Evolutionary conservation across 1,140 invertebrate species (phyloP).

Genomic region (Drosophila paulistorum): DNA sequence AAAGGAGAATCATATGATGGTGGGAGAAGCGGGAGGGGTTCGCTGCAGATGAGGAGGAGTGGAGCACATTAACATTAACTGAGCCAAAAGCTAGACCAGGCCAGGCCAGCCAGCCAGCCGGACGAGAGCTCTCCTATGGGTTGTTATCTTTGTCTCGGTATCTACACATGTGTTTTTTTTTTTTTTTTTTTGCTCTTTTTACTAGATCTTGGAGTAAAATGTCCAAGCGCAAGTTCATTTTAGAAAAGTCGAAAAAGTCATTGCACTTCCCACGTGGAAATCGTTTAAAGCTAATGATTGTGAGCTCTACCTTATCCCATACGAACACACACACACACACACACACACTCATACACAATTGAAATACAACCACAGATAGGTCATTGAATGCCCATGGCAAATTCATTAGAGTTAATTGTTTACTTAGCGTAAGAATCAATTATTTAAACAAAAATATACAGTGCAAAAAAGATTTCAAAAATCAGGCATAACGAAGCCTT

Average conservation of each 20-base stretch:
- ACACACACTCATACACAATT: background rate
- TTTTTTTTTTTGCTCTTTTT: constrained; percentile 22
- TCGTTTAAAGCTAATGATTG: constrained; percentile 13
- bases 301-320: background rate
- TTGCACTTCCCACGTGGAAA: constrained; percentile 57
- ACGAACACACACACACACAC: background rate
- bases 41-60: constrained; percentile 45
- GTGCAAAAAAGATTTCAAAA: too few species aligned
- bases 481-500: too few species aligned
- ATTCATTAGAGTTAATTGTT: background rate
- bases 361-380: too few species aligned
- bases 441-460: too few species aligned
- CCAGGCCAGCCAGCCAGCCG: constrained; percentile 24
- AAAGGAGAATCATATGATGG: background rate
- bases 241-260: constrained; percentile 64
- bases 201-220: constrained; percentile 26
- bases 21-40: background rate
- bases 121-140: constrained; percentile 9
- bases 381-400: background rate
- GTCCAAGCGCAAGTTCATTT: constrained; percentile 67
- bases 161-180: constrained; percentile 60
- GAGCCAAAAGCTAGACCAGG: constrained; percentile 66
- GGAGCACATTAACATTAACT: constrained; percentile 79
- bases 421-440: background rate
- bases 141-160: constrained; percentile 72